Conservation (phyloP, 2,797 vertebrate genomes). For the Scleropages formosus region DNA sequence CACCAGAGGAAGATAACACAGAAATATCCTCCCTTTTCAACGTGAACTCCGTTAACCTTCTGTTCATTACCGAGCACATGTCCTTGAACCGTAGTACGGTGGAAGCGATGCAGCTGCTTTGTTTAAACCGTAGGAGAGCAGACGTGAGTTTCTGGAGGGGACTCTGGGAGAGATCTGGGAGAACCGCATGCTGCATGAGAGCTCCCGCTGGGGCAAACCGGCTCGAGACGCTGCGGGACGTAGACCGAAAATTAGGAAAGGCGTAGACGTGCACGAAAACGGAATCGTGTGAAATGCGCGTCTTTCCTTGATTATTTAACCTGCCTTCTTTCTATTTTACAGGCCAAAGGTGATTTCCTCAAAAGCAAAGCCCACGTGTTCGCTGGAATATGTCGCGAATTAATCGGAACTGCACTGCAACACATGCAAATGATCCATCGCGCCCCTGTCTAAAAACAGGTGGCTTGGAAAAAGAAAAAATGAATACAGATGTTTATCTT, state of each 20-base stretch:
- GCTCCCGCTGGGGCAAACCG: not conserved
- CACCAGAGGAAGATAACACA: not conserved
- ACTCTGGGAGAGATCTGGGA: too few relatives aligned
- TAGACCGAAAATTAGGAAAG: too few relatives aligned
- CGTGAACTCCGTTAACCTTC: slow-evolving; percentile 3
- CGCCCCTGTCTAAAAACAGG: not conserved
- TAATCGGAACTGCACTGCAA: not conserved
- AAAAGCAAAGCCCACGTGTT: not conserved
- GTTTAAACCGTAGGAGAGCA: too few relatives aligned
- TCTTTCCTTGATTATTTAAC: too few relatives aligned
- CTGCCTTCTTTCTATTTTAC: too few relatives aligned
- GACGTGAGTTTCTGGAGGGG: too few relatives aligned
- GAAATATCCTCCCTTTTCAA: slow-evolving; percentile 4
- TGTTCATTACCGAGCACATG: not conserved
- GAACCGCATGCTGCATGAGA: not conserved
- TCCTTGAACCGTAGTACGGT: not conserved
- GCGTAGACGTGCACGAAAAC: not conserved
- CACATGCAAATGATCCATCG: not conserved
- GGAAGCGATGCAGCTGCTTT: not conserved
- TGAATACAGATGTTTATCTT: not conserved
- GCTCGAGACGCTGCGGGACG: too few relatives aligned
- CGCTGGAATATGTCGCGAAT: not conserved
- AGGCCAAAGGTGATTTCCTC: not conserved
- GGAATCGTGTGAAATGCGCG: too few relatives aligned
- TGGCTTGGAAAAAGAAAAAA: too few relatives aligned